Base-by-base conservation (phyloP, 2,888 invertebrate species). In the Polydrusus cervinus region DNA sequence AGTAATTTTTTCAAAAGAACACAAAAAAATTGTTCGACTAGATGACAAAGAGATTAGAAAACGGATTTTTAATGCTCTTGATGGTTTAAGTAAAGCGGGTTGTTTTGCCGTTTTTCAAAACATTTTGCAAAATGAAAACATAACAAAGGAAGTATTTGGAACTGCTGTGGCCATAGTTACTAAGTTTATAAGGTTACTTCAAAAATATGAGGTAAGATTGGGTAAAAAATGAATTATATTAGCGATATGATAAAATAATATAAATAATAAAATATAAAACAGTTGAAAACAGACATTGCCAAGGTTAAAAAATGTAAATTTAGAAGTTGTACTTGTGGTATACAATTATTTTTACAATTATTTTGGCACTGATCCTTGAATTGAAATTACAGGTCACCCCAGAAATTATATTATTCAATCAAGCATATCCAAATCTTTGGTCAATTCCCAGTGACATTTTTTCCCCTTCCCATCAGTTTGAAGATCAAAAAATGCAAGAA, bases 1-100 rank as follows among this genome's bases (percentile, higher is more conserved):
- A 0, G 92, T 94, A 0, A 95, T 94, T 0, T 95, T 95, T 84
- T 95, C 95, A 0, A 93, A 91, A 82, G 93, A 94, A 85, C 89
- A 92, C 6, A 89, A 92, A 73, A 95, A 95, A 86, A 95, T 95
- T 18, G 92, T 95, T 5, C 91, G 91, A 0, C 85, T 95, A 11
- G 93, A 92, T 25, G 91, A 92, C 72, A 86, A 86, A 0, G 94
- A 94, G 86, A 91, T 93, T 64, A 90, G 90, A 80, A 90, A 87
- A 76, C 88, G 94, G 74, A 87, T 95, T 6, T 86, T 89, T 11
- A 92, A 92, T 85, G 91, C 92, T 10, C 84, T 95, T 30, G 89
- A 91, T 0, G 92, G 93, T 79, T 85, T 95, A 18, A 90, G 93
- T 0, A 87, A 89, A 1, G 90, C 91, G 18, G 93, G 93, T 1